Evolutionary conservation across 2,113 vertebrate genomes (phyloP).

Genomic region (Accipiter virgatus): DNA sequence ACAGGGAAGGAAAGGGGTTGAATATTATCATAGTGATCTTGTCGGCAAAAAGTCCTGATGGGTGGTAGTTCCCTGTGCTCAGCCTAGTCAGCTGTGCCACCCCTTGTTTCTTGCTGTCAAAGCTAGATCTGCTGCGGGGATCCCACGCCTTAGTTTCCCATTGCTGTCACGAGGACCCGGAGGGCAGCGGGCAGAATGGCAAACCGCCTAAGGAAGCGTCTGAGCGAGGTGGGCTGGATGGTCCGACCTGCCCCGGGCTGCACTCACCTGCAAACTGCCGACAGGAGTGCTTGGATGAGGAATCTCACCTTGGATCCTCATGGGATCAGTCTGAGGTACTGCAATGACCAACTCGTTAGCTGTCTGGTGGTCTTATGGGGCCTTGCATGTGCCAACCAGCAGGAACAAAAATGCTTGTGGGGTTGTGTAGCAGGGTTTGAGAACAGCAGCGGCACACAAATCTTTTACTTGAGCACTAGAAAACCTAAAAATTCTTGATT

Average conservation of each 20-base stretch:
- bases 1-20: background rate
- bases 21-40: background rate
- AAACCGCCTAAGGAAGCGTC: accelerated
- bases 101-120: background rate
- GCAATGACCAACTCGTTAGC: accelerated
- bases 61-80: background rate
- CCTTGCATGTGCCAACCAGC: background rate
- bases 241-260: background rate
- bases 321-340: background rate
- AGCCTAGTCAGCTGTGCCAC: background rate
- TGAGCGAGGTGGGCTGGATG: background rate
- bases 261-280: background rate
- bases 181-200: background rate
- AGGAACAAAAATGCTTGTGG: background rate
- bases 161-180: background rate
- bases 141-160: background rate
- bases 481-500: background rate
- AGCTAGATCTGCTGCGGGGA: background rate
- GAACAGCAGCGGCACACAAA: background rate
- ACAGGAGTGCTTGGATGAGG: background rate
- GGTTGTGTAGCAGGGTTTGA: background rate
- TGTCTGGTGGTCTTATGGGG: background rate
- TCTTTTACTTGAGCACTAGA: background rate
- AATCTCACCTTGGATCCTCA: background rate
- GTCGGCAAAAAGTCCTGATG: background rate